Base-by-base conservation (phyloP, 2,113 vertebrate species). In the Prolemur simus region DNA sequence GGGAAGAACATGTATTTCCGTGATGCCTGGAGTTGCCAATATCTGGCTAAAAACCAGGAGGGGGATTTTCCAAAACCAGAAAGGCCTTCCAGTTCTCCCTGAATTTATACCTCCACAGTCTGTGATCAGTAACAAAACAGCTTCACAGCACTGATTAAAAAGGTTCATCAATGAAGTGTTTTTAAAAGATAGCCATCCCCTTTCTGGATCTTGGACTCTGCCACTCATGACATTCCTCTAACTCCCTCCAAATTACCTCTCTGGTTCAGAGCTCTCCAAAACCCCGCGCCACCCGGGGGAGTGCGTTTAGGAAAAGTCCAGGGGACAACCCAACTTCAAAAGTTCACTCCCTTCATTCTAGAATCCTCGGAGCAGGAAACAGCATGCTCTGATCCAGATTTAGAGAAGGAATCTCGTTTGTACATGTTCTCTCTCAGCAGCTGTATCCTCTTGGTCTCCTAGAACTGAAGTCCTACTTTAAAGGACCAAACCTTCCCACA, bases 401-500 rank as follows among this genome's bases (percentile, higher is more conserved):
- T 89, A 1, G 0, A 21, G 4, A 78, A 1, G 90, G 64, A 96
- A 80, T 68, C 92, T 94, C 58, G 0, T 20, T 90, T 91, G 82
- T 97, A 93, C 81, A 34, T 93, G 85, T 77, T 88, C 84, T 93
- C 88, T 92, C 97, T 95, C 84, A 0, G 96, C 91, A 88, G 78
- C 63, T 76, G 63, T 87, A 95, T 68, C 91, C 91, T 95, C 66
- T 68, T 84, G 63, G 96, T 97, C 97, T 96, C 94, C 93, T 89
- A 83, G 96, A 89, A 89, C 3, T 96, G 93, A 95, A 97, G 96
- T 1, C 93, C 2, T 14, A 17, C 45, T 96, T 11, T 32, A 84
- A 87, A 17, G 94, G 92, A 95, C 87, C 80, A 89, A 87, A 89
- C 34, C 32, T n/a, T 49, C 37, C 66, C 52, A 78, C 14, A 69